phyloP scores from a whole-genome alignment of 2,888 invertebrate genomes.

The Lycocerus yunnanus region DNA sequence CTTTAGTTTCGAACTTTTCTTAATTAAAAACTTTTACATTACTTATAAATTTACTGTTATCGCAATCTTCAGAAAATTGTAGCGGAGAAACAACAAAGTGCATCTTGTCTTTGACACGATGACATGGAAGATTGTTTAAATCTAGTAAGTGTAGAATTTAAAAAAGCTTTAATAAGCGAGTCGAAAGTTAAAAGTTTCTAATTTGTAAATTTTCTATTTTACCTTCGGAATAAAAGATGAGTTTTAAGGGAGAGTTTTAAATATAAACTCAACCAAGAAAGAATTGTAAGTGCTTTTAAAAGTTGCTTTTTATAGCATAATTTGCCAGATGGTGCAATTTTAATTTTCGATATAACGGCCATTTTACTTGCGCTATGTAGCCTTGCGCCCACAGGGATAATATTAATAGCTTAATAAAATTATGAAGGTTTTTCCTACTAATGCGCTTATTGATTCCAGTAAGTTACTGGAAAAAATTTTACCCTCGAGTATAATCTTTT shows the following conservation, averaged over 20 bases:
- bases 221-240: slow-evolving; percentile 25
- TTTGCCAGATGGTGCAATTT: slow-evolving; percentile 30
- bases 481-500: background rate
- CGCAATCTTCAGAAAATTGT: background rate
- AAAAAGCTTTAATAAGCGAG: slow-evolving; percentile 22
- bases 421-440: slow-evolving; percentile 12
- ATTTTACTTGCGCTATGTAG: slow-evolving; percentile 10
- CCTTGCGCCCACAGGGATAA: slow-evolving; percentile 4
- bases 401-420: slow-evolving; percentile 21
- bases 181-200: slow-evolving; percentile 16
- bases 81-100: slow-evolving; percentile 8
- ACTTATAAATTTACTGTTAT: slow-evolving; percentile 1
- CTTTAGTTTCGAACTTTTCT: background rate
- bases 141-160: background rate
- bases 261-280: slow-evolving; percentile 23
- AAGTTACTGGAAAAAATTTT: background rate
- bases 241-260: slow-evolving; percentile 22
- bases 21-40: background rate
- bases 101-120: slow-evolving; percentile 6
- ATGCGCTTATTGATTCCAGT: background rate
- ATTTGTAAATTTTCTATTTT: slow-evolving; percentile 26
- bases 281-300: slow-evolving; percentile 28
- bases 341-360: slow-evolving; percentile 25
- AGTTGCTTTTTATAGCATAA: slow-evolving; percentile 26
- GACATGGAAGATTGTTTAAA: slow-evolving; percentile 10